Base-by-base conservation (phyloP, 2,797 vertebrate species). In the Rhynchonycteris naso region DNA sequence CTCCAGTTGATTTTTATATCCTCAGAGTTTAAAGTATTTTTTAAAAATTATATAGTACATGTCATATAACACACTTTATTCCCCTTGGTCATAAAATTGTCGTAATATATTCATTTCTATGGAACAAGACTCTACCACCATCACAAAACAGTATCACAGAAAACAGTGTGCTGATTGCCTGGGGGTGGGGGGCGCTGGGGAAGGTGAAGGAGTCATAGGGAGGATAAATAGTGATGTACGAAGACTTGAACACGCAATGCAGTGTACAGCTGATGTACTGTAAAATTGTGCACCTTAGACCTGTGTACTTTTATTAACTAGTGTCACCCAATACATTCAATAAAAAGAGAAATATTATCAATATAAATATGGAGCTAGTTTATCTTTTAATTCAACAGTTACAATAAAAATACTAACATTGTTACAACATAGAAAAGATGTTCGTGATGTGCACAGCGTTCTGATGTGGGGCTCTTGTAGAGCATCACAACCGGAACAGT, bases 1-100 rank as follows among this genome's bases (percentile, higher is more conserved):
- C 52, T 30, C 88, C 58, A 19, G 7, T 43, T 94, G 33, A 58
- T 47, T 91, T 94, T 94, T 63, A 88, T 22, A 84, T 84, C 18
- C 12, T 28, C 9, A 14, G 7, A 65, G 35, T 85, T 63, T 7
- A 1, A 35, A 54, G 19, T 84, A 26, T 47, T 83, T 52, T 66
- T 83, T 14, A 12, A 72, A 72, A 69, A 80, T 26, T 89, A 24
- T 1, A n/a, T 38, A 43, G 43, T 43, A 38, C 66, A 12, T 69
- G 14, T 78, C 56, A 54, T 74, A 79, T 75, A 85, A 35, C 18
- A n/a, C 8, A 61, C 5, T 65, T 95, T 69, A 54, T 12, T 81
- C 6, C 18, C 52, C 10, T 35, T 84, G n/a, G 2, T 83, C 26
- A 89, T 28, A 94, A 95, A 82, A 43, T 65, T 75, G 14, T 65